phyloP scores from a whole-genome alignment of 2,888 invertebrate species.

The Pachymerium ferrugineum region DNA sequence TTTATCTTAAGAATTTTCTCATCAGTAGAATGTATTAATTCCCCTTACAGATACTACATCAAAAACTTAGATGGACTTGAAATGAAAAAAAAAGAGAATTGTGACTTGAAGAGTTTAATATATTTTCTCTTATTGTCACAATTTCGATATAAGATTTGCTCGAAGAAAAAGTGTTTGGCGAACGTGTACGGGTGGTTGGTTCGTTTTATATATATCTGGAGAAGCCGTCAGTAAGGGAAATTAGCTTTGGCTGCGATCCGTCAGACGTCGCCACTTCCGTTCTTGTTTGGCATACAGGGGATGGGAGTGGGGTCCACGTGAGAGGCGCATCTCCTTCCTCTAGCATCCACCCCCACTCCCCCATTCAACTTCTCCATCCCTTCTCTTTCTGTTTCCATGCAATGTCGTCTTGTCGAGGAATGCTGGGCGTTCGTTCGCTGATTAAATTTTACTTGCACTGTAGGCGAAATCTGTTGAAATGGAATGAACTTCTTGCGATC shows the following conservation, averaged over 20 bases:
- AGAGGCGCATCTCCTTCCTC: background rate
- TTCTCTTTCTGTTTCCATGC: conserved; percentile 16
- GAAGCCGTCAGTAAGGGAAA: conserved; percentile 9
- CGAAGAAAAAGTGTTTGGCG: background rate
- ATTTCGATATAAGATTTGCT: conserved; percentile 1
- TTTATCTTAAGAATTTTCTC: background rate
- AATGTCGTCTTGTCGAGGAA: conserved; percentile 22
- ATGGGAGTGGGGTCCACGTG: conserved; percentile 15
- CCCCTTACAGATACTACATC: too few species aligned
- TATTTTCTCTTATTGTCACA: background rate
- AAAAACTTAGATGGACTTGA: too few species aligned
- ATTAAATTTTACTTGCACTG: conserved; percentile 19
- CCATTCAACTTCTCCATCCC: conserved; percentile 2
- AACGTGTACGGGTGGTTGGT: background rate
- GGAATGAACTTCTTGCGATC: conserved; percentile 17
- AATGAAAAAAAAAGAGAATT: too few species aligned
- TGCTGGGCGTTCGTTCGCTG: conserved; percentile 12
- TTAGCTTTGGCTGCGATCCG: conserved; percentile 12
- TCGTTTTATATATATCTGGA: background rate
- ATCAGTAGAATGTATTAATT: too few species aligned
- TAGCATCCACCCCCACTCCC: background rate
- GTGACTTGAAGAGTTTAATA: too few species aligned
- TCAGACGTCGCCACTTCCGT: conserved; percentile 16
- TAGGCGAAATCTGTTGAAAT: conserved; percentile 19
- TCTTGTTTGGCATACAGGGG: conserved; percentile 3